Conservation (phyloP, 2,797 vertebrate species). For the Linurgus olivaceus region DNA sequence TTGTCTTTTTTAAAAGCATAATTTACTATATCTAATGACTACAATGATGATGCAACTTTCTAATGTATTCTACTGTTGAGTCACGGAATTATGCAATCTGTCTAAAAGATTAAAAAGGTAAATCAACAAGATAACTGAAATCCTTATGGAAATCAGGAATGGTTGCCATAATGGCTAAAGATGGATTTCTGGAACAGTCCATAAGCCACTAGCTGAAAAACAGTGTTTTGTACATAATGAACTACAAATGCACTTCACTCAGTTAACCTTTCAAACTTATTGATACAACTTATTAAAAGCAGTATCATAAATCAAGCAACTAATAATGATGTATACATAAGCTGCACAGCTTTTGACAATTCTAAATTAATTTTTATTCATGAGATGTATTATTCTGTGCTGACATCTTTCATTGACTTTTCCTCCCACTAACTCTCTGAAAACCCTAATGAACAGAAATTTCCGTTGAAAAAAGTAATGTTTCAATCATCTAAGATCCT, state of each 20-base stretch:
- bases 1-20: background rate
- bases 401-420: background rate
- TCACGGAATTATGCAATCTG: background rate
- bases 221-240: background rate
- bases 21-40: background rate
- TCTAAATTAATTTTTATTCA: background rate
- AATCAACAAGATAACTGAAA: background rate
- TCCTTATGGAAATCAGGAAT: background rate
- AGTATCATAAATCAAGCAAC: background rate
- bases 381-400: background rate
- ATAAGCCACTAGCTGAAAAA: background rate
- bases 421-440: background rate
- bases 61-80: background rate
- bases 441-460: background rate
- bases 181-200: background rate
- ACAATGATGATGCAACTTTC: background rate
- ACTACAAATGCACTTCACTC: background rate
- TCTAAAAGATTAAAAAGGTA: background rate
- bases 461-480: background rate
- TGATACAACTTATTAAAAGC: background rate
- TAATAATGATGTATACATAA: background rate
- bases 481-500: background rate
- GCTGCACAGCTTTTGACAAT: background rate
- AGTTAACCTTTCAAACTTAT: background rate
- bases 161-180: background rate